Evolutionary conservation across 2,797 vertebrate species (phyloP), one percentile per base, ranked within the genome.

Genomic region (Geotrypetes seraphini): DNA sequence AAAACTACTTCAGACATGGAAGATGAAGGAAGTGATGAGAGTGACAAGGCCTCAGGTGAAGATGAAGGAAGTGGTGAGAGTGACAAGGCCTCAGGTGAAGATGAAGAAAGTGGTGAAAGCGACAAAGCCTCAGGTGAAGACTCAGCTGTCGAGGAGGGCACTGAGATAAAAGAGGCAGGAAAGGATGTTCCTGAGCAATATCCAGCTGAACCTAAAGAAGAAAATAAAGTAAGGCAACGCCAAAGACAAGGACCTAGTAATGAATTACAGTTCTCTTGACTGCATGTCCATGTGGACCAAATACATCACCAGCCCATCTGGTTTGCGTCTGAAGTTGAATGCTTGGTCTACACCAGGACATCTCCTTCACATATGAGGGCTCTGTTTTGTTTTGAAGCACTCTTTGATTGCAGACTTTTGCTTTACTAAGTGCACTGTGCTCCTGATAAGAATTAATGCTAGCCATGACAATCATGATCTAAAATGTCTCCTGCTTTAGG

Each of bases 201-300:
- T 2, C 5, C 31, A 29, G 31, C 36, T 10, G 54, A 45, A 10
- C 3, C 37, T 5, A 68, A 65, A 28, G 36, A 28, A 2, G 64
- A 71, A 20, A 73, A 60, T 41, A 39, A 61, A 1, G 4, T 84
- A 56, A 71, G 81, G 16, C 78, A 83, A 33, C 77, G 81, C 25
- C 78, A 34, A 31, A 69, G 38, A 29, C 77, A 69, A 39, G 59
- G 11, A 8, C 38, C 47, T 5, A 52, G 52, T 19, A 37, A 50
- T 20, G 67, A 28, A 19, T 63, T 58, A 2, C 77, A 79, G 43
- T 11, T 11, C 29, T 43, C 19, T 7, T 5, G 1, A n/a, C 12
- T 9, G 1, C 7, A 1, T 50, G 11, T 37, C 34, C 19, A 15
- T 22, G 39, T n/a, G 70, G 69, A 63, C 72, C 65, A 70, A 63